Percentiles rank a stretch among this genome's conserved stretches.
These are phyloP conservation scores for Pluvialis apricaria DNA, from an alignment of 2,113 vertebrate species.

Conservation along the genomic window DNA sequence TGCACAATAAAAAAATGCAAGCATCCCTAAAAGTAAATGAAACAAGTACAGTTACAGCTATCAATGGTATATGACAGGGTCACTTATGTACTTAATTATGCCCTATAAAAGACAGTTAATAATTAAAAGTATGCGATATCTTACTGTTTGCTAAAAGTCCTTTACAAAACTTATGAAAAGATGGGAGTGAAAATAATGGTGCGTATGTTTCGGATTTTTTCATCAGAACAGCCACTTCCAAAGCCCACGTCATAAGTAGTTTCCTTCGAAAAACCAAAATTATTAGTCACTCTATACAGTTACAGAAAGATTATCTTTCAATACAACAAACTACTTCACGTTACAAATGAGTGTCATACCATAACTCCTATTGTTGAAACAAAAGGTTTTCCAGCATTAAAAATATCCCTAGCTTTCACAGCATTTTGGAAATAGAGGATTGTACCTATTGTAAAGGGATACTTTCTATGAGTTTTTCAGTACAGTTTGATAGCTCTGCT, in stretches of 20 bases:
- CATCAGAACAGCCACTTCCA: constrained; percentile 93
- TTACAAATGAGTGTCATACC: not conserved
- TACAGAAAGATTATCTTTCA: not conserved
- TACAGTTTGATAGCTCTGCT: not conserved
- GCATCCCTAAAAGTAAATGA: not conserved
- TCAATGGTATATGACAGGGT: not conserved
- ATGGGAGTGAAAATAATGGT: constrained; percentile 91
- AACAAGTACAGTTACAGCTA: not conserved
- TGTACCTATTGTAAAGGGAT: not conserved
- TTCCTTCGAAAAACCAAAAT: constrained; percentile 74
- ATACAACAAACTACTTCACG: fast-evolving
- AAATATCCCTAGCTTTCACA: not conserved
- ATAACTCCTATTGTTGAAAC: not conserved
- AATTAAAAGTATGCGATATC: not conserved
- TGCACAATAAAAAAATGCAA: not conserved
- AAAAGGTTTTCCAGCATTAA: not conserved
- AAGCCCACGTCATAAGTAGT: constrained; percentile 93
- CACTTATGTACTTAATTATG: not conserved
- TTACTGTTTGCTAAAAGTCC: constrained; percentile 93
- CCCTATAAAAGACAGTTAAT: not conserved
- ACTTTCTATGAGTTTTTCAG: not conserved
- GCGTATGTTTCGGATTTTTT: constrained; percentile 95
- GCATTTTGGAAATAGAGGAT: not conserved
- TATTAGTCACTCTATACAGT: not conserved
- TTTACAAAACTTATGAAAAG: constrained; percentile 95